Evolutionary conservation across 2,888 invertebrate genomes (phyloP).

Genomic region (Parapristionchus giblindavisi): DNA sequence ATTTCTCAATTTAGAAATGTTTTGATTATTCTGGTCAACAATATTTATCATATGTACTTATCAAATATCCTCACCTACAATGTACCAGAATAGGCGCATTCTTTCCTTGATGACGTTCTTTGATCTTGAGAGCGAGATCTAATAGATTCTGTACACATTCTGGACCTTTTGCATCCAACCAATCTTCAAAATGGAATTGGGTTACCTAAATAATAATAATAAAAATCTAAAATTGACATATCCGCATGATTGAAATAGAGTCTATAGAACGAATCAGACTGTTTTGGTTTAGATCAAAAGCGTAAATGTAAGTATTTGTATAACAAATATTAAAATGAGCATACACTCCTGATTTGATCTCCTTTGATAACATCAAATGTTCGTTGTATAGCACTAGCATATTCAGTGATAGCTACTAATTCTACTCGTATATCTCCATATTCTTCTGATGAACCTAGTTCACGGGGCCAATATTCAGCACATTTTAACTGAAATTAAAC

Average conservation of each 20-base stretch:
- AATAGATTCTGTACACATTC: constrained; percentile 46
- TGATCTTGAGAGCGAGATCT: constrained; percentile 50
- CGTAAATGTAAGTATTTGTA: neutral
- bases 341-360: constrained; percentile 19
- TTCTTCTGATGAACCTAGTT: constrained; percentile 52
- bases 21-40: too few relatives aligned
- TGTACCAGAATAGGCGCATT: constrained; percentile 18
- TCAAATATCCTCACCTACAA: constrained; percentile 17
- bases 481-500: constrained; percentile 58
- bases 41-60: too few relatives aligned
- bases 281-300: neutral
- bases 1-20: too few relatives aligned
- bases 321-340: neutral
- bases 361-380: constrained; percentile 14
- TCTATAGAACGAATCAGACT: neutral
- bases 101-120: constrained; percentile 21
- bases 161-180: constrained; percentile 51
- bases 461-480: constrained; percentile 61
- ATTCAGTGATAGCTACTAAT: constrained; percentile 11
- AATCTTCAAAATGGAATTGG: constrained; percentile 61
- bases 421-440: constrained; percentile 43
- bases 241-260: neutral
- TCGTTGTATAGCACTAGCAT: constrained; percentile 19
- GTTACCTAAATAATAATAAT: constrained; percentile 44
- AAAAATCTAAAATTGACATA: neutral